Evolutionary conservation across 2,113 vertebrate species (phyloP).

Genomic region (Plecturocebus donacophilus): DNA sequence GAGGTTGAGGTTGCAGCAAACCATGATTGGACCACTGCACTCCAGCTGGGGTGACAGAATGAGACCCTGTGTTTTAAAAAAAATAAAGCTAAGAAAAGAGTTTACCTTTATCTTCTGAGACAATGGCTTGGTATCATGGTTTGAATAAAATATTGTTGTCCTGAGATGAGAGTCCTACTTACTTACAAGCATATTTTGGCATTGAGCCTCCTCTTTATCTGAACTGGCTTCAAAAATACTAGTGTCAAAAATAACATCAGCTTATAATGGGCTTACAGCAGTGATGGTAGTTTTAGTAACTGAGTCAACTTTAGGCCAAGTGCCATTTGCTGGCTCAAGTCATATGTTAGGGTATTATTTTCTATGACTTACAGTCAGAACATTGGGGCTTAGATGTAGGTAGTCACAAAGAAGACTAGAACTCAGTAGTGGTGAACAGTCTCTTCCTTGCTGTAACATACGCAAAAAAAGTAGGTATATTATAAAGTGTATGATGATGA

Average conservation of each 20-base stretch:
- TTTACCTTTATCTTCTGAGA: neutral
- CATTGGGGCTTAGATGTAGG: neutral
- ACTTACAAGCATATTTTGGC: constrained; percentile 37
- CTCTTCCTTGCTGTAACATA: constrained; percentile 25
- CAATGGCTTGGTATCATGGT: neutral
- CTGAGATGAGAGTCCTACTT: neutral
- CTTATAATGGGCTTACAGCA: constrained; percentile 67
- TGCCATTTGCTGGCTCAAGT: constrained; percentile 65
- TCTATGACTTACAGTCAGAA: constrained; percentile 50
- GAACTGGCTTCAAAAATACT: constrained; percentile 61
- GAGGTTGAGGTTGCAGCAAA: no score
- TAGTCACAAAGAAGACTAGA: constrained; percentile 62
- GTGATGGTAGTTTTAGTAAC: constrained; percentile 72
- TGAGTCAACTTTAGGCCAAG: constrained; percentile 70
- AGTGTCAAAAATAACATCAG: constrained; percentile 73
- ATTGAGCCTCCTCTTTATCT: constrained; percentile 48
- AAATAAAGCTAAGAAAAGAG: neutral
- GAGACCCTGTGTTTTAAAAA: no score
- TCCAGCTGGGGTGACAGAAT: no score
- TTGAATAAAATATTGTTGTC: neutral
- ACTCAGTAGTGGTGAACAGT: constrained; percentile 39
- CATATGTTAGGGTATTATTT: constrained; percentile 62
- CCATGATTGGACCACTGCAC: no score
- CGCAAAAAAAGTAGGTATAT: constrained; percentile 59
- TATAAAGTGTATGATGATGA: neutral